Evolutionary conservation across 2,113 vertebrate species (phyloP).

Genomic region (Hirundichthys speculiger): DNA sequence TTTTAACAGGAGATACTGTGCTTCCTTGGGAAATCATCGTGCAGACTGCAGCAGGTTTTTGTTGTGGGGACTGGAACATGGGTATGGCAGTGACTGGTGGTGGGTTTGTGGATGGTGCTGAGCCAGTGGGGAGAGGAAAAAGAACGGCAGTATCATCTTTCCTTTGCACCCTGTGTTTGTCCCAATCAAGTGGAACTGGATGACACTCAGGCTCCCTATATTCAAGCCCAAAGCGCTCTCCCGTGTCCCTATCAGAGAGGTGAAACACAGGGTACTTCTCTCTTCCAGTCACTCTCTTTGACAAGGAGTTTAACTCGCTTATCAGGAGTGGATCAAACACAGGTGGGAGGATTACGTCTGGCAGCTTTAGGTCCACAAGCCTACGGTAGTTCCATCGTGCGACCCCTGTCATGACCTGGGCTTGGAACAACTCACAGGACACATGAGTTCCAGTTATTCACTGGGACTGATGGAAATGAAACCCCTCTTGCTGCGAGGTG

Average conservation of each 20-base stretch:
- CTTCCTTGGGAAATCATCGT: too few relatives aligned
- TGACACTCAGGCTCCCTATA: not conserved
- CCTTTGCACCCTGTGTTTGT: not conserved
- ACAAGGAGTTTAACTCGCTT: not conserved
- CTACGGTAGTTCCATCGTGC: not conserved
- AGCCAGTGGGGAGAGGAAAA: not conserved
- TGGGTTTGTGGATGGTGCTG: not conserved
- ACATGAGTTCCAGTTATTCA: accelerated
- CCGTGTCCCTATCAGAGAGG: not conserved
- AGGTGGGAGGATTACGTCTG: not conserved
- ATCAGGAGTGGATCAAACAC: slow-evolving; percentile 10
- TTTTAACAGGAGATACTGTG: too few relatives aligned
- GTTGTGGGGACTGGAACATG: too few relatives aligned
- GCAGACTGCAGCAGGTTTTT: too few relatives aligned
- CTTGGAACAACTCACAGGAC: not conserved
- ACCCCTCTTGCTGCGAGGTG: too few relatives aligned
- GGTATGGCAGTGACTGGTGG: too few relatives aligned
- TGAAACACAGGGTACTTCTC: too few relatives aligned
- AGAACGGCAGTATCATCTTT: not conserved
- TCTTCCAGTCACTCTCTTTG: too few relatives aligned
- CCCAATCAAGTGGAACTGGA: not conserved
- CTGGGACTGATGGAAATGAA: not conserved
- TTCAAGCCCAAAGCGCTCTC: slow-evolving; percentile 1
- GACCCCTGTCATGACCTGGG: not conserved
- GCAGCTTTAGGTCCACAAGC: not conserved